phyloP scores from a whole-genome alignment of 2,888 invertebrate species.

The Harpalus rufipes region DNA sequence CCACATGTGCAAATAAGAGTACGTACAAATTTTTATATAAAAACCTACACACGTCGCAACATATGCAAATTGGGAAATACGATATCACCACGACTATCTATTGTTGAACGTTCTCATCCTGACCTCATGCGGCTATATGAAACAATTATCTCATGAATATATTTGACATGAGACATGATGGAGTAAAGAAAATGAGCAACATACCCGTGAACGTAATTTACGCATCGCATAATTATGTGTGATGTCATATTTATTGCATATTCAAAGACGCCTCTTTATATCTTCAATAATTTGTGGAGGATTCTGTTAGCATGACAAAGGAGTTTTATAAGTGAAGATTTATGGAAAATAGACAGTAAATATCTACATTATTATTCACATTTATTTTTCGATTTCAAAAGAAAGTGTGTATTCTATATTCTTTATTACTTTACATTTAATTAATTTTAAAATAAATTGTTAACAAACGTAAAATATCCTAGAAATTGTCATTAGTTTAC shows the following conservation, averaged over 20 bases:
- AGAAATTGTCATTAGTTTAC: no score
- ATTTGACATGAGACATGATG: slow-evolving; percentile 7
- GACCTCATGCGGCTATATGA: slow-evolving; percentile 21
- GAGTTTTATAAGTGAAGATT: not conserved
- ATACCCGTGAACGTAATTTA: slow-evolving; percentile 20
- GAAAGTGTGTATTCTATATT: no score
- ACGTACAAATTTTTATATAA: not conserved
- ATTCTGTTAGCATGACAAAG: not conserved
- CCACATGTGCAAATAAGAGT: no score
- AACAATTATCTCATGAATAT: slow-evolving; percentile 46
- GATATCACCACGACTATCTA: not conserved
- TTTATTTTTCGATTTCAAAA: no score
- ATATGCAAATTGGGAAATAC: not conserved
- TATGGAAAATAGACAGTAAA: no score
- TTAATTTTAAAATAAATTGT: no score
- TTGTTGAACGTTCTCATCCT: slow-evolving; percentile 21
- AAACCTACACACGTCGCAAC: not conserved
- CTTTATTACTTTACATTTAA: no score
- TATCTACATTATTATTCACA: no score
- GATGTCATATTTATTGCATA: slow-evolving; percentile 31
- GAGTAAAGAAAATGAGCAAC: not conserved
- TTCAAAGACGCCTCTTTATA: slow-evolving; percentile 11
- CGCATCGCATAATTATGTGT: slow-evolving; percentile 28
- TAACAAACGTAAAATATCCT: no score
- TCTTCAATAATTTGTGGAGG: slow-evolving; percentile 6